Evolutionary conservation across 64 coral and sea anemone species (phyloP), one percentile per base, ranked within the genome.

Genomic region (Montipora capricornis): DNA sequence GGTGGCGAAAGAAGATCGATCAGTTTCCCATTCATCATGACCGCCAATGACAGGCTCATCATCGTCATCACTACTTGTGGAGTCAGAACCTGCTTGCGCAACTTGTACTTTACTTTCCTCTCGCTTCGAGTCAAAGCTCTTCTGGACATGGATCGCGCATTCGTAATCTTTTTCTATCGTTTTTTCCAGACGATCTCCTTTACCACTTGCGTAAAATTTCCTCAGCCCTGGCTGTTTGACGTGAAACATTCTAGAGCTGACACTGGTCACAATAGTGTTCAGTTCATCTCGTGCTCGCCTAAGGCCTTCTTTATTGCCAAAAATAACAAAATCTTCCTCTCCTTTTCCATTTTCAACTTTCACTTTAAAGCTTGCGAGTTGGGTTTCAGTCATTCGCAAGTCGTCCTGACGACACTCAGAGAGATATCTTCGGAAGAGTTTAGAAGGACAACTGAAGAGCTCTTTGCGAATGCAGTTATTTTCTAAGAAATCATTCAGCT

Each of bases 301-400:
- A 7, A 93, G 48, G 1, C 92, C 92, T 51, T 77, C 78, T 80
- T 88, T 93, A 22, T 61, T 93, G 8, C 92, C 92, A 73, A 62
- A 80, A 74, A 93, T 80, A 24, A 80, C 77, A 80, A 93, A 88
- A 47, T 87, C 92, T 5, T 93, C 78, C 0, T 61, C 8, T 20
- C 61, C 13, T 14, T 14, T 22, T 79, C 58, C 61, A 45, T 20
- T 77, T 2, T 48, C 66, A 44, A 93, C 81, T 45, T 80, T 81
- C 19, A 93, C 92, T 64, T 29, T 44, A 80, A 58, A 88, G 7
- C 60, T 48, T 24, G 53, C 70, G 13, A 93, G 75, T 52, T 87
- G 64, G 46, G 5, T 58, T 88, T 93, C 84, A 55, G 88, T 80
- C 12, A 47, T 15, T 5, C 60, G 19, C 58, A 93, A 61, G 44